Percentiles rank a stretch among this genome's conserved stretches.
Conservation (phyloP, 2,797 vertebrate species). For the Scarus forsteni region DNA sequence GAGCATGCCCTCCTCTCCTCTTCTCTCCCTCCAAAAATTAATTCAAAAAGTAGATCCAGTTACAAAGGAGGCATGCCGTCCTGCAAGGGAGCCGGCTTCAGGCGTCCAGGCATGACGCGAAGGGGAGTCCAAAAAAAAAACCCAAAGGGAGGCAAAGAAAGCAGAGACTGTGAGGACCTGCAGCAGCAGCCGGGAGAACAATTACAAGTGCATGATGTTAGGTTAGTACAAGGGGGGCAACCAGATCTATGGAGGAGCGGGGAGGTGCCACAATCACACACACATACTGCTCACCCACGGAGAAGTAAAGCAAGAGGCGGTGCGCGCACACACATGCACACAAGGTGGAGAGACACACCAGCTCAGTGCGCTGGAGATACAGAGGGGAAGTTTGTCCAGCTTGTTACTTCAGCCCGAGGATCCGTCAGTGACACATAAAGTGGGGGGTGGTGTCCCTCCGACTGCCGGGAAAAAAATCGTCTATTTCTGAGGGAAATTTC, state of each 20-base stretch:
- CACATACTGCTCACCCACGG: slow-evolving; percentile 71
- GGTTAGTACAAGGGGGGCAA: slow-evolving; percentile 48
- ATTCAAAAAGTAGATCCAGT: slow-evolving; percentile 65
- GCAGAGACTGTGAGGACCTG: slow-evolving; percentile 55
- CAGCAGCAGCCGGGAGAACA: slow-evolving; percentile 39
- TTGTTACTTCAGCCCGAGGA: slow-evolving; percentile 56
- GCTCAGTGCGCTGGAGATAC: slow-evolving; percentile 53
- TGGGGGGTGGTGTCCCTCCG: slow-evolving; percentile 50
- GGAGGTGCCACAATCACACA: slow-evolving; percentile 75
- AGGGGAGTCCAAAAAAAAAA: slow-evolving; percentile 59
- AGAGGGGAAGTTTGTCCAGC: slow-evolving; percentile 56
- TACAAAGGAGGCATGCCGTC: slow-evolving; percentile 66
- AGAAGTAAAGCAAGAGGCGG: slow-evolving; percentile 73
- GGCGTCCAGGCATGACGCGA: slow-evolving; percentile 78
- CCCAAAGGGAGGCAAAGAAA: slow-evolving; percentile 6
- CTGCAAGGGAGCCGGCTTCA: slow-evolving; percentile 66
- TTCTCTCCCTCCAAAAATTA: slow-evolving; percentile 22
- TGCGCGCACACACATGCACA: slow-evolving; percentile 6
- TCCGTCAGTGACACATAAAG: slow-evolving; percentile 45
- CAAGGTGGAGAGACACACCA: slow-evolving; percentile 8
- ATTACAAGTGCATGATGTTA: slow-evolving; percentile 70
- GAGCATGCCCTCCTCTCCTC: slow-evolving; percentile 67
- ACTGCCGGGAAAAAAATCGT: slow-evolving; percentile 33
- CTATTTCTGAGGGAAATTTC: slow-evolving; percentile 32
- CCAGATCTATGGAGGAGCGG: slow-evolving; percentile 66